A percentile compares a stretch with the other conserved stretches of the same genome.
phyloP scores from a whole-genome alignment of 2,888 invertebrate species.

The Hanleya hanleyi region DNA sequence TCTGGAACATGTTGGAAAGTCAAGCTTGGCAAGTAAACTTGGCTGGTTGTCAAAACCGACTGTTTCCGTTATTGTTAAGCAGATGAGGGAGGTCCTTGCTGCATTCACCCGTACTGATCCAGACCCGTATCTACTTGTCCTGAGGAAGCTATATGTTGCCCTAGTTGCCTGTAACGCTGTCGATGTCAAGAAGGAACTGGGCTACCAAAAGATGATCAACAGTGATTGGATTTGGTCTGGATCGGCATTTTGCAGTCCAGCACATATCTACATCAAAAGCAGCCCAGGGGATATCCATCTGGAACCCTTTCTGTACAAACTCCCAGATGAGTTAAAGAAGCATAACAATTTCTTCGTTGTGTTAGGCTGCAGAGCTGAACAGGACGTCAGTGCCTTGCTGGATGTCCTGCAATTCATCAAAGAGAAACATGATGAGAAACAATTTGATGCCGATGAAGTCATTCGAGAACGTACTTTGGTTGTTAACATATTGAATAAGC shows the following conservation, averaged over 20 bases:
- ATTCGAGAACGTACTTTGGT: too few species aligned
- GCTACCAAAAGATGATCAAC: conserved; percentile 6
- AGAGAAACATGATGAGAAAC: conserved; percentile 12
- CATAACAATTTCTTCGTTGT: conserved; percentile 20
- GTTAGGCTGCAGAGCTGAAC: conserved; percentile 9
- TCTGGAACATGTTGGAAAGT: neutral
- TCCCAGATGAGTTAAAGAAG: conserved; percentile 38
- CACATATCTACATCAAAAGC: conserved; percentile 30
- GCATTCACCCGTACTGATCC: too few species aligned
- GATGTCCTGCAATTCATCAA: conserved; percentile 15
- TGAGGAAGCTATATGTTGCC: neutral
- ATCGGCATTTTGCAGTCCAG: conserved; percentile 42
- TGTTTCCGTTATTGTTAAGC: too few species aligned
- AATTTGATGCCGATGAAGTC: conserved; percentile 12
- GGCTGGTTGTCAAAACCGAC: too few species aligned
- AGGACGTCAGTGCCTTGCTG: conserved; percentile 5
- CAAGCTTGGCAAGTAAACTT: neutral
- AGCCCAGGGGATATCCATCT: conserved; percentile 29
- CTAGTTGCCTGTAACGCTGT: neutral
- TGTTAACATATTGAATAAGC: too few species aligned
- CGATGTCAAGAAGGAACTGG: neutral
- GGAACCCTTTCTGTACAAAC: conserved; percentile 41
- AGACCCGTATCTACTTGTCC: neutral
- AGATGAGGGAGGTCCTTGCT: too few species aligned
- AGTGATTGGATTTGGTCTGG: conserved; percentile 52